Base-by-base conservation (phyloP, 2,888 invertebrate species). In the Branchellion lobata region DNA sequence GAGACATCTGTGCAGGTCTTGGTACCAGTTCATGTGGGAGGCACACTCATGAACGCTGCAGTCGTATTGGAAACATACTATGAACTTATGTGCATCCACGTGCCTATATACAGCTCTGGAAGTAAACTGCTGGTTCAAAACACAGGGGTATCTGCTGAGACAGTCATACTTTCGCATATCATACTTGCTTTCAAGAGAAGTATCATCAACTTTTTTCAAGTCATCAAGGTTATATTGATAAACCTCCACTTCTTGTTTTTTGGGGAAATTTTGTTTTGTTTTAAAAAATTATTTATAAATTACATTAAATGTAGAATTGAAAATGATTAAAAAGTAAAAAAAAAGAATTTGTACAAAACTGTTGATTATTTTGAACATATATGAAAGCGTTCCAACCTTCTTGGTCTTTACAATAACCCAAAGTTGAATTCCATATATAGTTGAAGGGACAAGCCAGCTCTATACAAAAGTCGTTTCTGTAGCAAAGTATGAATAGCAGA, bases 1-100 rank as follows among this genome's bases (percentile, higher is more conserved):
- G 33, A 77, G 40, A 65, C 77, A 77, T 34, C 65, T 77, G 77
- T 77, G 77, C 24, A 77, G n/a, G 21, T 77, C 77, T 33, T 77
- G 77, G 36, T 36, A 77, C 77, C 77, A 77, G 0, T 57, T 21
- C 61, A 77, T 31, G 18, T 65, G n/a, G 0, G 57, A 18, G 11
- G 77, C 61, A 65, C 77, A 77, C 0, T 51, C 61, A 24, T 34
- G 1, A 11, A 65, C 34, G 27, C 33, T 40, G n/a, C 77, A 77
- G 3, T 21, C 21, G 57, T 57, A 77, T 2, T 57, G 31, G 27
- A 18, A 57, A 33, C 77, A 77, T 27, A 65, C 18, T n/a, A 77
- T 77, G 53, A 77, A 77, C 33, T 77, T 77, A 5, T n/a, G 21
- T 11, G 31, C 34, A 0, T 77, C 77, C 1, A 77, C 65, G 40